Evolutionary conservation across 2,797 vertebrate genomes (phyloP), one percentile per base, ranked within the genome.

Genomic region (Coregonus ussuriensis): DNA sequence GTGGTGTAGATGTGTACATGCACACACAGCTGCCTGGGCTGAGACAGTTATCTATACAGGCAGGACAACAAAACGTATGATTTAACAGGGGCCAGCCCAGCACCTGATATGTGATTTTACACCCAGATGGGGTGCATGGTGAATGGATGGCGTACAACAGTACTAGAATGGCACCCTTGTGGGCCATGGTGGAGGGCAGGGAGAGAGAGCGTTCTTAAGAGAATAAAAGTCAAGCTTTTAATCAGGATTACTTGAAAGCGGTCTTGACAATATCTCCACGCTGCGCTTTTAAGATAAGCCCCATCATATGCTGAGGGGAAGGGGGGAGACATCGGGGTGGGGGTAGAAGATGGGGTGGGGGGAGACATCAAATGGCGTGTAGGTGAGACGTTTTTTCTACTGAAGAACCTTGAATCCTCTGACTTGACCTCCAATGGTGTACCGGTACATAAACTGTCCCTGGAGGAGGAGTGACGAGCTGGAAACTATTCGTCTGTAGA

Each of bases 221-320:
- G 82, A 89, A 89, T 87, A 89, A 90, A 91, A 90, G 89, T 89
- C 90, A 82, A 89, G 88, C 89, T 91, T 91, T 93, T 93, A 93
- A 94, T 95, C 92, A 93, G 91, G 85, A 89, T 90, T 88, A 89
- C 88, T 89, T 90, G 89, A 94, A 94, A 94, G 87, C 91, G 87
- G 90, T 88, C 89, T 82, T 91, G 91, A 93, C 93, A 93, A 89
- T 94, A 94, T 93, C 91, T 92, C 91, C 92, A 91, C 89, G 87
- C 94, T 95, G 93, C 91, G 89, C 87, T 88, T 87, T 89, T 82
- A 85, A 91, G 93, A 95, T 94, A 93, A 94, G 93, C 88, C 86
- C 9, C 74, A 76, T 91, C 79, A 76, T 81, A 74, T 76, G 70
- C 74, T 75, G 62, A 13, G 41, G 41, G 9, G 9, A 47, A 47